A percentile compares a stretch with the other conserved stretches of the same genome.
These are phyloP conservation scores for Sitophilus oryzae DNA, from an alignment of 1,140 invertebrate genomes.

Conservation along the genomic window DNA sequence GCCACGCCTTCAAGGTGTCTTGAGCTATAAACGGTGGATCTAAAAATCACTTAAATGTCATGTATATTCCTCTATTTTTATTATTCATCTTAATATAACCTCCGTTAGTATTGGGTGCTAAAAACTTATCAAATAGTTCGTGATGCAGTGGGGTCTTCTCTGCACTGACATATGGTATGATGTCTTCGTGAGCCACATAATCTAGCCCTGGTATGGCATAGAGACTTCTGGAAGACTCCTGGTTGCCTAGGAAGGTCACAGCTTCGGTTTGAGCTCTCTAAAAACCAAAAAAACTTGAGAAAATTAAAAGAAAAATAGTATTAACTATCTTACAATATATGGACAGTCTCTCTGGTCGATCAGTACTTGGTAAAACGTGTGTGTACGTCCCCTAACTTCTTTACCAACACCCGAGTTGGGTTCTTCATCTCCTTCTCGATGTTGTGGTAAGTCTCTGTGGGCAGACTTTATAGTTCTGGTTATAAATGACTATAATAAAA, in stretches of 20 bases:
- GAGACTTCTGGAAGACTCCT: constrained; percentile 85
- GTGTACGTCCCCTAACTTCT: constrained; percentile 84
- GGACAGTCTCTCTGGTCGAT: constrained; percentile 95
- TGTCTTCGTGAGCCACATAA: constrained; percentile 95
- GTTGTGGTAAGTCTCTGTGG: constrained; percentile 64
- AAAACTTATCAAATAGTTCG: constrained; percentile 94
- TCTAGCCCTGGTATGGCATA: constrained; percentile 94
- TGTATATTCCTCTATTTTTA: background rate
- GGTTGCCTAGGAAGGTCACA: constrained; percentile 94
- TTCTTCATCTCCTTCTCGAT: constrained; percentile 36
- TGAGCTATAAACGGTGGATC: constrained; percentile 83
- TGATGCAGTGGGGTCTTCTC: constrained; percentile 83
- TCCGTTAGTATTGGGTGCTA: constrained; percentile 72
- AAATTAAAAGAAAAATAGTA: background rate
- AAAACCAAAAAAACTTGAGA: constrained; percentile 13
- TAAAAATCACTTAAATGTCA: constrained; percentile 35
- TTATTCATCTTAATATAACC: constrained; percentile 45
- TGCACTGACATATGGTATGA: constrained; percentile 76
- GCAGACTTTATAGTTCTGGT: background rate
- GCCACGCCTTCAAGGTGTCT: constrained; percentile 90
- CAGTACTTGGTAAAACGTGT: constrained; percentile 95
- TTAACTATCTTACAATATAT: constrained; percentile 65
- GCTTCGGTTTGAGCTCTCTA: constrained; percentile 93
- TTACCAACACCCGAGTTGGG: constrained; percentile 56
- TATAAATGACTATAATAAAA: background rate